Evolutionary conservation across 2,113 vertebrate species (phyloP).

Genomic region (Climacteris rufus): DNA sequence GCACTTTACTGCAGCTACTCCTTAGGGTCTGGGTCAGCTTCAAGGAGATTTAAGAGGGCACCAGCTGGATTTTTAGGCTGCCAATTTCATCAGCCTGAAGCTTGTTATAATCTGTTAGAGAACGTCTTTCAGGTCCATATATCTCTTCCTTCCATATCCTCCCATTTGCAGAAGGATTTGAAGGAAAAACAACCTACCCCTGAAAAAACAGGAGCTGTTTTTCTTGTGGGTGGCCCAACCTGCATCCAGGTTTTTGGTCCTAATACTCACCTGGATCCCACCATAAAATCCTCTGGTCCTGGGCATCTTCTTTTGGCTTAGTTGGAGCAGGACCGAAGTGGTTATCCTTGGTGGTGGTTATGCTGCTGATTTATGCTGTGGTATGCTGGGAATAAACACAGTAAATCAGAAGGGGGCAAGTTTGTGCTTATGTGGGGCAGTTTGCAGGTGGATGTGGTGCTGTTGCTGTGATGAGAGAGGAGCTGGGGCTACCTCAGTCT

Average conservation of each 20-base stretch:
- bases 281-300: background rate
- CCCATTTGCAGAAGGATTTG: background rate
- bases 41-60: slow-evolving; percentile 23
- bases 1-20: slow-evolving; percentile 1
- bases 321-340: background rate
- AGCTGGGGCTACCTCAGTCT: background rate
- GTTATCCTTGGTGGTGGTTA: background rate
- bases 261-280: background rate
- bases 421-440: background rate
- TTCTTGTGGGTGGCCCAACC: background rate
- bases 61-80: slow-evolving; percentile 11
- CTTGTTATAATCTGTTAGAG: background rate
- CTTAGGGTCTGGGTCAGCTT: slow-evolving; percentile 11
- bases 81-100: background rate
- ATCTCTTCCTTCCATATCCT: background rate
- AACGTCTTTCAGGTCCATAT: background rate
- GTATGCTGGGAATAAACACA: background rate
- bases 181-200: background rate
- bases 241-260: background rate
- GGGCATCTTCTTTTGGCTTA: background rate
- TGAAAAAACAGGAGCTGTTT: background rate
- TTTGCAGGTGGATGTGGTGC: background rate
- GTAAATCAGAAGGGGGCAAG: background rate
- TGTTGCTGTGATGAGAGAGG: background rate
- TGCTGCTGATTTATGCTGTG: background rate